Base-by-base conservation (phyloP, 2,797 vertebrate species). In the Chelmon rostratus region DNA sequence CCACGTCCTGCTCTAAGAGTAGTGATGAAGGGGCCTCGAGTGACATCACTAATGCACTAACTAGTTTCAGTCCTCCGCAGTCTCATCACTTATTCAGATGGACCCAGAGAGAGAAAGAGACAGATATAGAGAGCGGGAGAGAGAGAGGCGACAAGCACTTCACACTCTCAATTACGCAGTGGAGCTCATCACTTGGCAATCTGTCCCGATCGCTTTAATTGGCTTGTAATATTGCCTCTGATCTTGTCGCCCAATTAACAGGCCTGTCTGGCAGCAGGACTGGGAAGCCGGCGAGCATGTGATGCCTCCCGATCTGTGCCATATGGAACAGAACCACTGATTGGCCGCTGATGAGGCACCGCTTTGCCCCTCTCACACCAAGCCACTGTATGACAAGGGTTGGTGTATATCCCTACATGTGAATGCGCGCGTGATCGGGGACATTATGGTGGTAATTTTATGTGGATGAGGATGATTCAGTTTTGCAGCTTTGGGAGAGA, bases 191-290 rank as follows among this genome's bases (percentile, higher is more conserved):
- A 97, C 97, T 98, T 98, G 97, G 97, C 97, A 98, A 98, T 98
- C 97, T 98, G 97, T 98, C 97, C 97, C 97, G 96, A 97, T 98
- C 95, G 97, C 97, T 98, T 98, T 98, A 99, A 99, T 98, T 98
- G 97, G 97, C 97, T 99, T 98, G 98, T 98, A 99, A 99, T 98
- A 97, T 97, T 96, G 97, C 97, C 97, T 99, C 96, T 98, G 97
- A 99, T 99, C 97, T 98, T 97, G 97, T 98, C 96, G 96, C 97
- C 97, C 97, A 98, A 99, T 99, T 99, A 99, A 98, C 97, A 98
- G 97, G 96, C 96, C 96, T 97, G 97, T 96, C 97, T 98, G 97
- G 97, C 97, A 98, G 97, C 96, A 95, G 96, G 97, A 96, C 96
- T 96, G 86, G 88, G 89, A 96, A 97, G 96, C 95, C 96, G 94